Evolutionary conservation across 2,888 invertebrate species (phyloP).

Genomic region (Rhogogaster chlorosoma): DNA sequence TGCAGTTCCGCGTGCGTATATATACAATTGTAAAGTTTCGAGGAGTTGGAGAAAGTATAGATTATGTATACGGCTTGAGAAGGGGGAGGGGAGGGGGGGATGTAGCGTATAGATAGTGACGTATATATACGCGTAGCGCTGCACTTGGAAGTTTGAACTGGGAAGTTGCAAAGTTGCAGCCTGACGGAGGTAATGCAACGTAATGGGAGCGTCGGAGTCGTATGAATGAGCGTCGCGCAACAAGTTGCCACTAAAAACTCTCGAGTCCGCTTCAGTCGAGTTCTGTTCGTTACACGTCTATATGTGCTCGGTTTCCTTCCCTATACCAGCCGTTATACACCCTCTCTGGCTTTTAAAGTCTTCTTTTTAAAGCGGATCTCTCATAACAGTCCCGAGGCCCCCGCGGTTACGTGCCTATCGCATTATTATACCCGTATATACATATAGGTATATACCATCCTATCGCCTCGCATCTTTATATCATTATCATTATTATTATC

Average conservation of each 20-base stretch:
- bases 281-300: constrained; percentile 78
- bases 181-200: constrained; percentile 76
- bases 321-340: constrained; percentile 77
- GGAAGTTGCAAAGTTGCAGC: constrained; percentile 52
- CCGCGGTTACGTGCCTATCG: constrained; percentile 54
- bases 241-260: constrained; percentile 79
- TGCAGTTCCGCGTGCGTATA: background rate
- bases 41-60: background rate
- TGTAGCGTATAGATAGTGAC: background rate
- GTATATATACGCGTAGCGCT: background rate
- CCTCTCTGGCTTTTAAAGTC: constrained; percentile 78
- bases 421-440: constrained; percentile 41
- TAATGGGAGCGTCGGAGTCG: constrained; percentile 77
- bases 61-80: no score
- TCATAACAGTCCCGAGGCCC: constrained; percentile 67
- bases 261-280: constrained; percentile 77
- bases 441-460: constrained; percentile 2
- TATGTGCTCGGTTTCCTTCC: constrained; percentile 75
- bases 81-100: background rate
- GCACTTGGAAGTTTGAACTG: constrained; percentile 45
- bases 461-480: background rate
- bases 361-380: constrained; percentile 78
- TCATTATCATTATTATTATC: background rate
- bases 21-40: constrained; percentile 74
- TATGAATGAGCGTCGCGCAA: constrained; percentile 78